Conservation (phyloP, 2,113 vertebrate genomes). For the Epinephelus fuscoguttatus region DNA sequence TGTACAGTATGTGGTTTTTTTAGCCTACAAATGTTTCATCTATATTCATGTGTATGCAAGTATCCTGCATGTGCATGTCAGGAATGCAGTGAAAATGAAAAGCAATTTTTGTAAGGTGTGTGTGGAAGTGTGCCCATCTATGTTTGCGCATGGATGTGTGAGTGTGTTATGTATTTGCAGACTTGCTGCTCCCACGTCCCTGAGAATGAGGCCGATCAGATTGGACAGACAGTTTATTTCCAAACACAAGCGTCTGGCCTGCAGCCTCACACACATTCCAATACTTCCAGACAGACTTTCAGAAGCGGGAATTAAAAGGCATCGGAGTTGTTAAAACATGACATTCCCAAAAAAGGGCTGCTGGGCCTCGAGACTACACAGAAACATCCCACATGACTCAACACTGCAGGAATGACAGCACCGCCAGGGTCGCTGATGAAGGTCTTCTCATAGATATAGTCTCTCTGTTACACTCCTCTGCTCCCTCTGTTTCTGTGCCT, state of each 20-base stretch:
- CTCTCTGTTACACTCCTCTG: conserved; percentile 33
- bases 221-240: conserved; percentile 82
- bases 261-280: conserved; percentile 90
- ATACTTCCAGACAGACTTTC: conserved; percentile 92
- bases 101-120: conserved; percentile 37
- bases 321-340: conserved; percentile 94
- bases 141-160: conserved; percentile 34
- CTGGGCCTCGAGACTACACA: conserved; percentile 90
- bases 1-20: background rate
- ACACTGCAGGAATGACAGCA: conserved; percentile 96
- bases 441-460: conserved; percentile 68
- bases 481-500: conserved; percentile 43
- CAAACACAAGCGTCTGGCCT: conserved; percentile 86
- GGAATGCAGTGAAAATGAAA: background rate
- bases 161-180: conserved; percentile 48
- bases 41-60: conserved; percentile 31
- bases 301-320: conserved; percentile 86
- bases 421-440: conserved; percentile 86
- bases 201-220: conserved; percentile 80
- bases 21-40: conserved; percentile 11
- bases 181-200: conserved; percentile 77
- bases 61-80: conserved; percentile 27
- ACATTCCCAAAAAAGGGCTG: conserved; percentile 99
- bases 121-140: conserved; percentile 11
- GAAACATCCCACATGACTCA: conserved; percentile 97